Base-by-base conservation (phyloP, 2,888 invertebrate species). In the Allygus modestus region DNA sequence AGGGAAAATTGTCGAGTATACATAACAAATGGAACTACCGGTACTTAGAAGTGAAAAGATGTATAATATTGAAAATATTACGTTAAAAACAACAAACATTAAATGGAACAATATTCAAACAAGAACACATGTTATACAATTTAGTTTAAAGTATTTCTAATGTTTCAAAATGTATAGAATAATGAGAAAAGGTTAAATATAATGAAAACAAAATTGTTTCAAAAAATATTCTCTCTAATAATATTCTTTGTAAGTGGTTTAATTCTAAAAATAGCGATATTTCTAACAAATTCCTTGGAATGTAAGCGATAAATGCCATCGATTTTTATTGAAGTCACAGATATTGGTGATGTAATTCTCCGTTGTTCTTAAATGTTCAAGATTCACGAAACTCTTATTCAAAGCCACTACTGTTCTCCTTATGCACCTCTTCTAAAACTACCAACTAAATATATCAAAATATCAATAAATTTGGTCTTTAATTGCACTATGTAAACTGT, bases 231-330 rank as follows among this genome's bases (percentile, higher is more conserved):
- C 37, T 7, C 37, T 7, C 37, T 37, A 37, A 37, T 37, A 37
- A 37, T 37, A 37, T 37, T 37, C 9, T 23, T 23, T 54, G 54
- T 23, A 54, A 20, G 15, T 54, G 1, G 23, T 54, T 54, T 23
- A 15, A 4, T 31, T 65, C 15, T 28, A 28, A 28, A 65, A 65
- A 65, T 65, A 65, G 11, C 5, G 0, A 65, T 31, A 26, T 31
- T 17, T 28, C 17, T 31, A 17, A 65, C n/a, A 58, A 20, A 5
- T 28, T 1, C 31, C n/a, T 15, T 65, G 65, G 65, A 65, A 65
- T 65, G 65, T 65, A 12, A 15, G 65, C 5, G 20, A 65, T 65
- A 65, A 65, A 65, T 65, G 65, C 65, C 65, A 65, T 12, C 28
- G 65, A 31, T 65, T 65, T 54, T 54, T 7, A 54, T 17, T 51